phyloP scores from a whole-genome alignment of 92 coral and sea anemone genomes.

The Phenganax stokvisi region DNA sequence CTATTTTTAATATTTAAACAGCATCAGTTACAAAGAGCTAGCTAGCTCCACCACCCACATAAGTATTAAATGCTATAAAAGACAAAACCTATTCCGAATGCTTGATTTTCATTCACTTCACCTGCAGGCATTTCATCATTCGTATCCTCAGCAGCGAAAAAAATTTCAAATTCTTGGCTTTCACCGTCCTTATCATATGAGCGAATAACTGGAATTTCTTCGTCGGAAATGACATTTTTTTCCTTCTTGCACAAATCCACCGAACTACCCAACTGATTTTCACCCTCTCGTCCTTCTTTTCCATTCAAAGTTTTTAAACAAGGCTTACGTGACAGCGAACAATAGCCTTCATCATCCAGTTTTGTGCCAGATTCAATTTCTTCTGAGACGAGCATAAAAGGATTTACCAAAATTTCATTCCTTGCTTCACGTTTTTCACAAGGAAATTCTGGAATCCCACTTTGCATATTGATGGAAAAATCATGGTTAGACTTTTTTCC shows the following conservation, averaged over 20 bases:
- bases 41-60: neutral
- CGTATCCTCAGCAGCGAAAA: neutral
- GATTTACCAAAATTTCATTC: too few species aligned
- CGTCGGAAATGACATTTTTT: neutral
- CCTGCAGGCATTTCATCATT: neutral
- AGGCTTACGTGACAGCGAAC: constrained; percentile 2
- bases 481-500: too few species aligned
- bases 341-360: neutral
- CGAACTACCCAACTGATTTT: neutral
- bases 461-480: too few species aligned
- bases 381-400: too few species aligned
- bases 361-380: neutral
- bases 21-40: neutral
- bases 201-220: neutral
- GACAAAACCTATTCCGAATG: neutral
- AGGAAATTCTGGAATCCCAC: too few species aligned
- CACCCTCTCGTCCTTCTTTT: neutral
- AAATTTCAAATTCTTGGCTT: neutral
- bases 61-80: neutral
- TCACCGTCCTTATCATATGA: neutral
- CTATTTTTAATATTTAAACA: neutral
- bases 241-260: neutral
- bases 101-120: neutral
- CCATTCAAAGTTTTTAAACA: neutral
- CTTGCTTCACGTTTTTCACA: too few species aligned